Conservation (phyloP, 2,888 invertebrate species). For the Antheraea assamensis region DNA sequence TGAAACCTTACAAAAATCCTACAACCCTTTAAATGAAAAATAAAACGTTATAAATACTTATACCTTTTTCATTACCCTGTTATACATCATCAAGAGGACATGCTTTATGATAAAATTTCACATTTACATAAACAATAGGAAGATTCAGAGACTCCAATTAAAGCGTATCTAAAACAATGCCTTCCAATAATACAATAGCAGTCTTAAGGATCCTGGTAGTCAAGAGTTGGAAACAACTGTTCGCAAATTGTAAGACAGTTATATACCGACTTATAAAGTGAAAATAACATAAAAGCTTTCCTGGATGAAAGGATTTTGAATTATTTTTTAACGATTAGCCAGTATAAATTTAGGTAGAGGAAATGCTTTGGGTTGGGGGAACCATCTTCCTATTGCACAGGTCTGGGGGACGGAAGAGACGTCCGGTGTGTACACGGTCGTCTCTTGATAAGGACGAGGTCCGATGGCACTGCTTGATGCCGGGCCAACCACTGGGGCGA, state of each 20-base stretch:
- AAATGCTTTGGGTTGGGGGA: too few species aligned
- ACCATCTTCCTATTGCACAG: too few species aligned
- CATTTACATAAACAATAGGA: background rate
- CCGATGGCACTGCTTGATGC: too few species aligned
- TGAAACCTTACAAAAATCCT: too few species aligned
- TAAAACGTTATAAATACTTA: too few species aligned
- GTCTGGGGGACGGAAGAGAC: too few species aligned
- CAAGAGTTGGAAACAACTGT: constrained; percentile 11
- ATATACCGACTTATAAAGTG: constrained; percentile 29
- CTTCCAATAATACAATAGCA: constrained; percentile 4
- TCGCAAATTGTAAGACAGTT: constrained; percentile 34
- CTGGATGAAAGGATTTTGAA: background rate
- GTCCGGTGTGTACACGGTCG: too few species aligned
- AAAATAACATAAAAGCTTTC: constrained; percentile 22
- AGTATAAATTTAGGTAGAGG: background rate
- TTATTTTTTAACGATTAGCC: background rate
- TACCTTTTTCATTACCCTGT: background rate
- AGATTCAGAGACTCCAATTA: constrained; percentile 2
- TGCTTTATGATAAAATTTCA: background rate
- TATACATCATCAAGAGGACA: background rate
- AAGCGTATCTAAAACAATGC: constrained; percentile 1
- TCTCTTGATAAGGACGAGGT: too few species aligned
- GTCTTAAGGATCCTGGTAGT: constrained; percentile 9
- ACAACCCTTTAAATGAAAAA: too few species aligned
- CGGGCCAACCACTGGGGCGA: too few species aligned